Evolutionary conservation across 2,797 vertebrate genomes (phyloP).

Genomic region (Peromyscus melanophrys): DNA sequence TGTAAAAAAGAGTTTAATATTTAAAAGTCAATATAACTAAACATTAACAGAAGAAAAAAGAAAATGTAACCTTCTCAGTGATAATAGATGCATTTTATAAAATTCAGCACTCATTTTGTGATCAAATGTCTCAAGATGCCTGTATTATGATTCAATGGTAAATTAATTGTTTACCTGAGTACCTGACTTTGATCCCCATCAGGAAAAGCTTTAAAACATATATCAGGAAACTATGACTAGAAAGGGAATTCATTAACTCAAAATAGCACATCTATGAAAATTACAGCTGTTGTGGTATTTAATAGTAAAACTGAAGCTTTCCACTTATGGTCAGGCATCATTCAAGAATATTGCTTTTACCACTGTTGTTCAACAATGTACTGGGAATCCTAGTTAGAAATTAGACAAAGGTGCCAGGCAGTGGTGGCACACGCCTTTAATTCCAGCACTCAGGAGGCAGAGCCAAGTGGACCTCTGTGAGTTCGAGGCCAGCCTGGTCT

Average conservation of each 20-base stretch:
- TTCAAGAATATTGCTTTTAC: not conserved
- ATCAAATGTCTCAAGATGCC: conserved; percentile 32
- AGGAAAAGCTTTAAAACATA: not conserved
- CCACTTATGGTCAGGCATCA: not conserved
- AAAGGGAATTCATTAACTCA: conserved; percentile 1
- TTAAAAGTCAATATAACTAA: conserved; percentile 47
- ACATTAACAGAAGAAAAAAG: conserved; percentile 27
- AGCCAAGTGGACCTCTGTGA: no score
- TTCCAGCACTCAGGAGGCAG: no score
- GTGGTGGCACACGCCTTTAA: no score
- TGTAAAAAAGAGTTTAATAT: not conserved
- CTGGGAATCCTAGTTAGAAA: conserved; percentile 17
- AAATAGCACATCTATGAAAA: conserved; percentile 23
- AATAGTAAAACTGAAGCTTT: conserved; percentile 38
- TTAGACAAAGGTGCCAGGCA: not conserved
- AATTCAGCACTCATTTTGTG: not conserved
- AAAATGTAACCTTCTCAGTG: conserved; percentile 43
- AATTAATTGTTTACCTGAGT: not conserved
- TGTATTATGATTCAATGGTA: not conserved
- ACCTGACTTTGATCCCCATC: not conserved
- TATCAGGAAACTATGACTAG: conserved; percentile 31
- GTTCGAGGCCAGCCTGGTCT: no score
- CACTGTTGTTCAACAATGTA: not conserved
- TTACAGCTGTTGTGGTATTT: not conserved
- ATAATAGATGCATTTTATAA: not conserved